These are phyloP conservation scores for Tetheella fluctuosa DNA, from an alignment of 2,888 invertebrate genomes.

Conservation along the genomic window DNA sequence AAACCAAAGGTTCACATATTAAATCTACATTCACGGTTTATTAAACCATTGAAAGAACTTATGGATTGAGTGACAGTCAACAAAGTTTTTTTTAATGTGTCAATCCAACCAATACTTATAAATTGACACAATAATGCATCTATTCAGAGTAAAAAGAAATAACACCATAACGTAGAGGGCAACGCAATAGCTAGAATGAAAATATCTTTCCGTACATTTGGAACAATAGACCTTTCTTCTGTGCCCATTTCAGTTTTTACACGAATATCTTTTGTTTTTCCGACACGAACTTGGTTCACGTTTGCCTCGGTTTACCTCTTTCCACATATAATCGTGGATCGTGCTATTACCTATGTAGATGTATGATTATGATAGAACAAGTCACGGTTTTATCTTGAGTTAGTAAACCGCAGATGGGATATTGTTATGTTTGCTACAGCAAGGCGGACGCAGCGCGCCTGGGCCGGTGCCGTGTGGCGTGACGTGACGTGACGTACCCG, in stretches of 20 bases:
- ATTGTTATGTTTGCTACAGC: constrained; percentile 28
- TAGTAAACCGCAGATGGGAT: constrained; percentile 25
- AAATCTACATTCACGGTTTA: background rate
- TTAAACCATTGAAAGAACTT: background rate
- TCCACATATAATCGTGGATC: background rate
- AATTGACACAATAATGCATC: background rate
- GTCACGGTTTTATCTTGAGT: constrained; percentile 53
- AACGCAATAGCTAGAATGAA: background rate
- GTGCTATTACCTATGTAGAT: background rate
- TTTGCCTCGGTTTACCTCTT: background rate
- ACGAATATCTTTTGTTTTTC: constrained; percentile 21
- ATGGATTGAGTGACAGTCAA: background rate
- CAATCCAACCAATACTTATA: too few species aligned
- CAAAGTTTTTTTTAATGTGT: background rate
- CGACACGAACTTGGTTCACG: background rate
- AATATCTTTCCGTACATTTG: background rate
- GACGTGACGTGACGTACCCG: constrained; percentile 19
- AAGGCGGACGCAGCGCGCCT: constrained; percentile 12
- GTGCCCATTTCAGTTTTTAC: constrained; percentile 35
- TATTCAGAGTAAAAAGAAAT: background rate
- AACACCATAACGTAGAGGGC: background rate
- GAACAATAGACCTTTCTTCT: background rate
- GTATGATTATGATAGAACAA: constrained; percentile 40
- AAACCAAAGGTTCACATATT: background rate
- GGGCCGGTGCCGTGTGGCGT: background rate